phyloP scores from a whole-genome alignment of 2,113 vertebrate species.

The Naja naja region DNA sequence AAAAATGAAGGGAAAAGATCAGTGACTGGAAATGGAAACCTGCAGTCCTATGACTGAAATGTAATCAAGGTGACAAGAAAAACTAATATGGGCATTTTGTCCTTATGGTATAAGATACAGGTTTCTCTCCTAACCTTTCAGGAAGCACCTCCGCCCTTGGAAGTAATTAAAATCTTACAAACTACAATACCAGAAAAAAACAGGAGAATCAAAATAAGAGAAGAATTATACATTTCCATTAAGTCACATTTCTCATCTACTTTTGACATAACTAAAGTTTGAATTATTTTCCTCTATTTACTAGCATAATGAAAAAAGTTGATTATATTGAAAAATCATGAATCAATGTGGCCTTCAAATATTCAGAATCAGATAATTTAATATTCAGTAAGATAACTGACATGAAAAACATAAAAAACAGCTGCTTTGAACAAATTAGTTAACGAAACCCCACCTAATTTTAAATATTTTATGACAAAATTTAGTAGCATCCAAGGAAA shows the following conservation, averaged over 20 bases:
- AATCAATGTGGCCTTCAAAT: neutral
- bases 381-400: constrained; percentile 26
- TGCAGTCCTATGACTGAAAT: constrained; percentile 42
- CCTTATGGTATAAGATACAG: constrained; percentile 34
- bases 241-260: neutral
- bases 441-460: neutral
- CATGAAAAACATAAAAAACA: neutral
- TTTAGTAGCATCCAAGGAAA: neutral
- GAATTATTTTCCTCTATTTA: neutral
- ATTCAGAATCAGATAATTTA: constrained; percentile 33
- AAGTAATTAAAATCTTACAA: constrained; percentile 45
- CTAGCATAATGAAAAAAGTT: neutral
- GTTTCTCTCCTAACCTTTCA: constrained; percentile 40
- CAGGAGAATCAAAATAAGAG: constrained; percentile 26
- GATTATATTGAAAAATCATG: neutral
- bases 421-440: constrained; percentile 20
- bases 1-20: constrained; percentile 56
- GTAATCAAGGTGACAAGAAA: constrained; percentile 20
- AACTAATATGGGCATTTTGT: constrained; percentile 35
- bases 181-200: constrained; percentile 18
- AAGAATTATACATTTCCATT: constrained; percentile 45
- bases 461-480: neutral
- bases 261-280: neutral
- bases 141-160: constrained; percentile 30
- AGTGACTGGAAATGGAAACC: constrained; percentile 60